Conservation (phyloP, 2,888 invertebrate species). For the Sceliomorpha sp. region DNA sequence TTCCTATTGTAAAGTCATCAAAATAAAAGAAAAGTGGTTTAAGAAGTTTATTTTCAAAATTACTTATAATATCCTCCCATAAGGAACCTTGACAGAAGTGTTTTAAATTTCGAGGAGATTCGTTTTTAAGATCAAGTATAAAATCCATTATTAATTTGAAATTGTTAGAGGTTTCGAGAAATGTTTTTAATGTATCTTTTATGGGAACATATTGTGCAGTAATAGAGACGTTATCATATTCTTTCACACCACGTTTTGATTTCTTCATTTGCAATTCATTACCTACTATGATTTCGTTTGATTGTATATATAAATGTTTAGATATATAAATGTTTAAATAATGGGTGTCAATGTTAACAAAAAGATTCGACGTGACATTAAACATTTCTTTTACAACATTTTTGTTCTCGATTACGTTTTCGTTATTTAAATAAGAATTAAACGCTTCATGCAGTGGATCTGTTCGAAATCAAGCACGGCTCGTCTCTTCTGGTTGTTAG, state of each 20-base stretch:
- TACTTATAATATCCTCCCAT: conserved; percentile 17
- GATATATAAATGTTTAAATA: not conserved
- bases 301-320: not conserved
- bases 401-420: too few relatives aligned
- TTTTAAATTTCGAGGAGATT: not conserved
- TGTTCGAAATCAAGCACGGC: too few relatives aligned
- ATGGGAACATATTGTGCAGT: not conserved
- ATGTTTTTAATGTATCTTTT: conserved; percentile 1
- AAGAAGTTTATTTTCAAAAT: conserved; percentile 25
- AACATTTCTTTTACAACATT: too few relatives aligned
- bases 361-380: too few relatives aligned
- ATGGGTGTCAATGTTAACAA: too few relatives aligned
- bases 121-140: not conserved
- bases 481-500: too few relatives aligned
- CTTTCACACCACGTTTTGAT: not conserved
- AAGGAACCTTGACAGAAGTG: conserved; percentile 24
- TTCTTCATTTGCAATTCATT: too few relatives aligned
- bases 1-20: conserved; percentile 34
- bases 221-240: not conserved
- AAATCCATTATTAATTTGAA: not conserved
- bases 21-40: conserved; percentile 24
- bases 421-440: too few relatives aligned
- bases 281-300: not conserved
- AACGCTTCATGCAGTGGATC: too few relatives aligned
- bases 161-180: not conserved